Evolutionary conservation across 2,113 vertebrate species (phyloP).

Genomic region (Trichechus manatus): DNA sequence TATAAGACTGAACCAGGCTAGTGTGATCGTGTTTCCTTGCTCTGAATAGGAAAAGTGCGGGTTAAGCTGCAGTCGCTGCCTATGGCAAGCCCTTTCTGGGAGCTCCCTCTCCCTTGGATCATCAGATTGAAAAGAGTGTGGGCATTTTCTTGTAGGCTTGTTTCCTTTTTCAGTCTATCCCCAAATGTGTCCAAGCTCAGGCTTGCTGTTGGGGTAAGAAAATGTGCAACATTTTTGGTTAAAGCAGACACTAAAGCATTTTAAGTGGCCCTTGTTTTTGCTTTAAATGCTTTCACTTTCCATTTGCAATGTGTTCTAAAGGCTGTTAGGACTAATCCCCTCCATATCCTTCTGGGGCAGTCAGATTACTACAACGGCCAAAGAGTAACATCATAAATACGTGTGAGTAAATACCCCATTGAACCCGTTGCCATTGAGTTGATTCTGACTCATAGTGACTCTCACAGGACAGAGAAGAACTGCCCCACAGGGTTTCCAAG

Average conservation of each 20-base stretch:
- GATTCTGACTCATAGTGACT: no score
- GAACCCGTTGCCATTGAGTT: no score
- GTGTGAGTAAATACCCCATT: neutral
- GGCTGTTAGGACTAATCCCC: neutral
- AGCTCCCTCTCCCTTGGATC: neutral
- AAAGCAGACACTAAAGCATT: neutral
- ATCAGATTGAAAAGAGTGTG: neutral
- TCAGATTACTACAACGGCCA: neutral
- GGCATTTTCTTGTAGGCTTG: neutral
- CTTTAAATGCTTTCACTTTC: neutral
- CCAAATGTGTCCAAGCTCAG: neutral
- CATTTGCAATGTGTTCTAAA: neutral
- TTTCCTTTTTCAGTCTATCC: neutral
- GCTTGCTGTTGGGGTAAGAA: neutral
- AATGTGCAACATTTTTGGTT: neutral
- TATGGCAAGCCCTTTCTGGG: neutral
- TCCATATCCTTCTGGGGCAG: neutral
- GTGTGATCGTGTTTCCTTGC: fast-evolving
- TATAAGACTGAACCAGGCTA: neutral
- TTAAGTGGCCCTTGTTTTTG: neutral
- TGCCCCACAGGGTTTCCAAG: no score
- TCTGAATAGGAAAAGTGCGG: neutral
- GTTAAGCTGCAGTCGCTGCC: neutral
- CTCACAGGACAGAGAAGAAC: no score
- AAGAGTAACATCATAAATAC: neutral